Evolutionary conservation across 2,797 vertebrate species (phyloP).

Genomic region (Danio tinwini): DNA sequence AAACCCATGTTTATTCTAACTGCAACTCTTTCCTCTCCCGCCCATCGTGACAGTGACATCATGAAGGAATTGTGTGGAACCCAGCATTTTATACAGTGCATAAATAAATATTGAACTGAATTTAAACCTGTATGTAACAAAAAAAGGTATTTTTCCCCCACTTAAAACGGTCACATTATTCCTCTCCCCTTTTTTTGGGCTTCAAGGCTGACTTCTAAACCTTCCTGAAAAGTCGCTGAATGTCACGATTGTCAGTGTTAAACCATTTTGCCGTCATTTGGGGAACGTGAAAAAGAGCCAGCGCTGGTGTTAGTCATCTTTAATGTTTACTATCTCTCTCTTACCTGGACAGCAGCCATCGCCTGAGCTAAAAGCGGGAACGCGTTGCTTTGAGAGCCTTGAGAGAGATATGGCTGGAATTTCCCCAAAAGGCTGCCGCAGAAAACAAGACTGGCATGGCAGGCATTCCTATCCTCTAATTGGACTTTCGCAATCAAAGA

Average conservation of each 20-base stretch:
- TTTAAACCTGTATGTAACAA: too few species aligned
- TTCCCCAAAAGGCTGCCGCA: slow-evolving; percentile 58
- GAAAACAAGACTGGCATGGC: slow-evolving; percentile 52
- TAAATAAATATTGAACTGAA: too few species aligned
- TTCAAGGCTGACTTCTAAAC: background rate
- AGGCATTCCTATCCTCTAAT: slow-evolving; percentile 60
- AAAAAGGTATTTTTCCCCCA: too few species aligned
- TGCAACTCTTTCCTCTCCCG: too few species aligned
- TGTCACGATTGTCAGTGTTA: slow-evolving; percentile 17
- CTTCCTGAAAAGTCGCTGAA: background rate
- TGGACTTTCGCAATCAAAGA: slow-evolving; percentile 58
- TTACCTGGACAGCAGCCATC: slow-evolving; percentile 52
- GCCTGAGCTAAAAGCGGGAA: slow-evolving; percentile 50
- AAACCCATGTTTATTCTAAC: too few species aligned
- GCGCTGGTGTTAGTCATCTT: slow-evolving; percentile 68
- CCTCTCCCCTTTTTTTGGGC: background rate
- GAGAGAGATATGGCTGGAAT: slow-evolving; percentile 63
- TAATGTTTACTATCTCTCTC: slow-evolving; percentile 12
- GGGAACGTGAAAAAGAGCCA: slow-evolving; percentile 21
- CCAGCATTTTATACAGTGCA: too few species aligned
- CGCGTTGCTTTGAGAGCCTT: slow-evolving; percentile 59
- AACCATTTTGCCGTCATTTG: background rate
- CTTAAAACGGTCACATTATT: slow-evolving; percentile 17
- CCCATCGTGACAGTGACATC: too few species aligned
- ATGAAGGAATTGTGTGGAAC: too few species aligned